Percentiles rank a stretch among this genome's conserved stretches.
These are phyloP conservation scores for Mormyrus hasselquistii DNA, from an alignment of 2,797 vertebrate species.

Conservation along the genomic window DNA sequence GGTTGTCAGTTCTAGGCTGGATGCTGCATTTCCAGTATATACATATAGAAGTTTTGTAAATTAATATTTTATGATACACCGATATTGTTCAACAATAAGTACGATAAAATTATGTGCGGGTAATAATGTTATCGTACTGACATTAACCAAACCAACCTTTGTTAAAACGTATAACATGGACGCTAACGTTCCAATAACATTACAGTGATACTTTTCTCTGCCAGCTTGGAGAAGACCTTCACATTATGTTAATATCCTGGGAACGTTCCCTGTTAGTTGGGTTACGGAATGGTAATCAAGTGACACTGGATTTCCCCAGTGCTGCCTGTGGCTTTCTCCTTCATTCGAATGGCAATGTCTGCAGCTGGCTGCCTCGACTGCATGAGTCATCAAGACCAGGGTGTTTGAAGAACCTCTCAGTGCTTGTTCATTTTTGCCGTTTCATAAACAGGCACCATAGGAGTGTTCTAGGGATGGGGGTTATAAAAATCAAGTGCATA, in stretches of 20 bases:
- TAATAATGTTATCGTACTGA: not conserved
- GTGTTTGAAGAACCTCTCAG: slow-evolving; percentile 28
- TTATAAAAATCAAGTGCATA: slow-evolving; percentile 41
- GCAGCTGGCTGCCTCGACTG: slow-evolving; percentile 14
- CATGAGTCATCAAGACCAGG: slow-evolving; percentile 42
- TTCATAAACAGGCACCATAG: slow-evolving; percentile 32
- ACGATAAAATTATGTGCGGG: not conserved
- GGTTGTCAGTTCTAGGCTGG: not conserved
- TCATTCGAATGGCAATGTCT: slow-evolving; percentile 11
- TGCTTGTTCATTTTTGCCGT: slow-evolving; percentile 43
- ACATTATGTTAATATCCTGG: not conserved
- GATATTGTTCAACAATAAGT: not conserved
- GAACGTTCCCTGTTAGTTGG: not conserved
- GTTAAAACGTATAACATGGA: not conserved
- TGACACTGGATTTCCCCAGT: not conserved
- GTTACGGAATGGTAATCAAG: slow-evolving; percentile 22
- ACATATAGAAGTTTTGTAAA: not conserved
- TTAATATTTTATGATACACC: not conserved
- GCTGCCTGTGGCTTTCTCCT: slow-evolving; percentile 9
- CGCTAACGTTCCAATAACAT: not conserved
- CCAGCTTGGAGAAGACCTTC: not conserved
- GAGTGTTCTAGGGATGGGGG: slow-evolving; percentile 33
- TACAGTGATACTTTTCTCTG: not conserved
- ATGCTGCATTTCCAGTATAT: not conserved
- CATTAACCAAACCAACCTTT: not conserved